Conservation (phyloP, 2,113 vertebrate genomes). For the Polyodon spathula region DNA sequence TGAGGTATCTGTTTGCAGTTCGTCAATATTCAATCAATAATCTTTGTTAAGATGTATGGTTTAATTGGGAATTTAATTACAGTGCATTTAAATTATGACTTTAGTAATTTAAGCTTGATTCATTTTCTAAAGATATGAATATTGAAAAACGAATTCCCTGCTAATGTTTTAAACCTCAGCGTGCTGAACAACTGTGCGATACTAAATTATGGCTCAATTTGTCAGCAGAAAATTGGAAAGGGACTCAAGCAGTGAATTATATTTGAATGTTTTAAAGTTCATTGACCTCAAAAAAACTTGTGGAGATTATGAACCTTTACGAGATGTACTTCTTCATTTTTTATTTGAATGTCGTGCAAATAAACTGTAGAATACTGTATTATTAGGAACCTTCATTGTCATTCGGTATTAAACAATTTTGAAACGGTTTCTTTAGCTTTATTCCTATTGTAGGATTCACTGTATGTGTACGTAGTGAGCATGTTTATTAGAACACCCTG, state of each 20-base stretch:
- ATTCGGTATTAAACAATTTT: no score
- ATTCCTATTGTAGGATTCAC: no score
- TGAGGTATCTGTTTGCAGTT: constrained; percentile 11
- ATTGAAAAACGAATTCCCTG: constrained; percentile 16
- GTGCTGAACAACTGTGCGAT: constrained; percentile 3
- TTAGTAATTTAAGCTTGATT: constrained; percentile 34
- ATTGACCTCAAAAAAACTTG: not conserved
- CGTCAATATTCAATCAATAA: constrained; percentile 11
- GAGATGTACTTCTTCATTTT: no score
- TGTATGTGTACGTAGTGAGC: not conserved
- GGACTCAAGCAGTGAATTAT: not conserved
- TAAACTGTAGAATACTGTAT: no score
- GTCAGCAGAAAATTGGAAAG: not conserved
- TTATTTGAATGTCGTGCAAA: no score
- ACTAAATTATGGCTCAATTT: constrained; percentile 12
- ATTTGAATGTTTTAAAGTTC: not conserved
- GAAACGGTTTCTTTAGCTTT: no score
- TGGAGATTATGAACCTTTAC: no score
- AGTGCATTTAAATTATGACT: constrained; percentile 24
- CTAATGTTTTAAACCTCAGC: constrained; percentile 19
- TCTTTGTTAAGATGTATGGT: constrained; percentile 28
- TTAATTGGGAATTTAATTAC: constrained; percentile 37
- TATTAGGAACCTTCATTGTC: no score
- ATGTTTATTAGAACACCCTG: no score
- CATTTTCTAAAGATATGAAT: constrained; percentile 27